phyloP scores from a whole-genome alignment of 2,888 invertebrate genomes.

The Ypsolopha sequella region DNA sequence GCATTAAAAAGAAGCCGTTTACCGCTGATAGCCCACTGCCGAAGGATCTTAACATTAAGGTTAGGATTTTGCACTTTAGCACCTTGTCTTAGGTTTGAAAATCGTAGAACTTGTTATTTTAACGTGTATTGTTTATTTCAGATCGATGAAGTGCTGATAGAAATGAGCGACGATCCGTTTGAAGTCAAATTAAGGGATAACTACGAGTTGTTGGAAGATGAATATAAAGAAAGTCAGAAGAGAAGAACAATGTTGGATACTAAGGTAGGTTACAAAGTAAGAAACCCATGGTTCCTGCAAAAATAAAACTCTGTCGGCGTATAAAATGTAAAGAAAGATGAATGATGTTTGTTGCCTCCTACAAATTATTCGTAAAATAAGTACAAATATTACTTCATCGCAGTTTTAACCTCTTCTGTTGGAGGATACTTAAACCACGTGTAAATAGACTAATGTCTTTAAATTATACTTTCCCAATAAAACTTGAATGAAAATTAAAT shows the following conservation, averaged over 20 bases:
- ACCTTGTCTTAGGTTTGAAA: not conserved
- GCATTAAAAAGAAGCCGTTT: conserved; percentile 75
- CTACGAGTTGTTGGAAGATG: conserved; percentile 94
- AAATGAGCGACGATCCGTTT: conserved; percentile 98
- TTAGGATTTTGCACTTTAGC: conserved; percentile 26
- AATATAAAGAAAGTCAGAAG: conserved; percentile 93
- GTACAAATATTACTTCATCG: too few species aligned
- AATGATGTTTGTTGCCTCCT: too few species aligned
- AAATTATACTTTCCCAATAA: too few species aligned
- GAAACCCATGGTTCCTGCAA: too few species aligned
- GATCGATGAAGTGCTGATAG: conserved; percentile 89
- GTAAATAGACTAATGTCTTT: too few species aligned
- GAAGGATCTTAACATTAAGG: conserved; percentile 90
- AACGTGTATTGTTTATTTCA: conserved; percentile 23
- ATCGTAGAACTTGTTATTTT: not conserved
- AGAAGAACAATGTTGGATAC: conserved; percentile 90
- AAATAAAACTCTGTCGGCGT: too few species aligned
- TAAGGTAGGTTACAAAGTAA: conserved; percentile 65
- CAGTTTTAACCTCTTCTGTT: too few species aligned
- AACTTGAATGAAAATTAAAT: too few species aligned
- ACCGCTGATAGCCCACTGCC: conserved; percentile 81
- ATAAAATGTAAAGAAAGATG: too few species aligned
- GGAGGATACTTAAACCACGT: too few species aligned
- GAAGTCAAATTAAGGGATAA: conserved; percentile 97
- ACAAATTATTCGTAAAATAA: too few species aligned